These are phyloP conservation scores for Pelobates cultripes DNA, from an alignment of 2,797 vertebrate genomes.

Conservation along the genomic window DNA sequence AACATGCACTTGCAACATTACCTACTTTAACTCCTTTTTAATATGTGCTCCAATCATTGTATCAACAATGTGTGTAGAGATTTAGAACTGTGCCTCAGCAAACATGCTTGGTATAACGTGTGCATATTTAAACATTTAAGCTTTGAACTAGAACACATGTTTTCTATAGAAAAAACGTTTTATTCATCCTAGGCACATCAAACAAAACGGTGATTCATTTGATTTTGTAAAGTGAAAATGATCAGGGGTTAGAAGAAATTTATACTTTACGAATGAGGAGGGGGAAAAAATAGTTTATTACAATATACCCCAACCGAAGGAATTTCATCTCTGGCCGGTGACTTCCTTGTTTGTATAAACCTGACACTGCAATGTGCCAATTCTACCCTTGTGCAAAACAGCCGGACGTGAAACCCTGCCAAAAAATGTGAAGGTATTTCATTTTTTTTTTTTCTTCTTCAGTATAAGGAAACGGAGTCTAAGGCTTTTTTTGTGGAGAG, in stretches of 20 bases:
- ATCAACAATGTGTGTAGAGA: not conserved
- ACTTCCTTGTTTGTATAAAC: slow-evolving; percentile 51
- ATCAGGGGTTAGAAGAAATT: slow-evolving; percentile 23
- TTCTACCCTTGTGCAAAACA: slow-evolving; percentile 26
- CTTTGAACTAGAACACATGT: slow-evolving; percentile 23
- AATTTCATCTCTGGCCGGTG: slow-evolving; percentile 40
- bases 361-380: slow-evolving; percentile 44
- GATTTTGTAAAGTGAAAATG: slow-evolving; percentile 14
- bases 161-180: slow-evolving; percentile 33
- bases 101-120: too few species aligned
- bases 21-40: too few species aligned
- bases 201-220: slow-evolving; percentile 19
- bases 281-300: slow-evolving; percentile 30
- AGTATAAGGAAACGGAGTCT: not conserved
- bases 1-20: too few species aligned
- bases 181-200: slow-evolving; percentile 25
- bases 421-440: slow-evolving; percentile 50
- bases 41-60: not conserved
- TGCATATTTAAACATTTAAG: not conserved
- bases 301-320: slow-evolving; percentile 37
- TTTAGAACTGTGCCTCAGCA: not conserved
- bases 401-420: slow-evolving; percentile 33
- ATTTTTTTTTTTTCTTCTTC: slow-evolving; percentile 49
- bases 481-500: slow-evolving; percentile 31
- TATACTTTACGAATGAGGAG: slow-evolving; percentile 26